phyloP scores from a whole-genome alignment of 2,888 invertebrate genomes.

The Drosophila demipolita region DNA sequence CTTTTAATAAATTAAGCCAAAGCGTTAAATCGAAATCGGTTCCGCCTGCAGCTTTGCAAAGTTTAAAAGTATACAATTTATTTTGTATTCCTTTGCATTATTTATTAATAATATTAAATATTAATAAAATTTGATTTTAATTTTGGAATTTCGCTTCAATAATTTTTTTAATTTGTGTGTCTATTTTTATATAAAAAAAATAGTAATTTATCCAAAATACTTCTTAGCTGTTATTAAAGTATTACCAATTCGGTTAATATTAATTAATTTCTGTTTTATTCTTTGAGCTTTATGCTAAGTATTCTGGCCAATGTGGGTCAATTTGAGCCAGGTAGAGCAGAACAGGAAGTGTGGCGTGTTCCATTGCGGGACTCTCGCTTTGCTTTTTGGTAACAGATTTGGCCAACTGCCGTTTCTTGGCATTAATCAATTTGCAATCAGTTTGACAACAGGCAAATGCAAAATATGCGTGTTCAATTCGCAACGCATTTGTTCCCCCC shows the following conservation, averaged over 20 bases:
- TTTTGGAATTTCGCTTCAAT: too few relatives aligned
- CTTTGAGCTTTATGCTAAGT: not conserved
- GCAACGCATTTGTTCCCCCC: slow-evolving; percentile 20
- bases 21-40: not conserved
- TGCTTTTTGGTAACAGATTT: slow-evolving; percentile 8
- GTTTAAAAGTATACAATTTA: rapidly evolving
- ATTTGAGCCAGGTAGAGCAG: slow-evolving; percentile 14
- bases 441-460: slow-evolving; percentile 31
- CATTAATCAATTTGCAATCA: slow-evolving; percentile 60
- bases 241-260: not conserved
- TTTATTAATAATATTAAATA: too few relatives aligned
- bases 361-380: slow-evolving; percentile 25
- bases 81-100: not conserved
- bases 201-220: not conserved
- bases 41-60: not conserved
- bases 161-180: too few relatives aligned
- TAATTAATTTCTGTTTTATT: not conserved
- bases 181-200: not conserved
- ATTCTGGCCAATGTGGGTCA: slow-evolving; percentile 47
- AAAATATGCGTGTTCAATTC: slow-evolving; percentile 24
- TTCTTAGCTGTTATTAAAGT: not conserved
- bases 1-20: not conserved
- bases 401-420: slow-evolving; percentile 38
- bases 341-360: slow-evolving; percentile 45
- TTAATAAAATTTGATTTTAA: too few relatives aligned